Conservation (phyloP, 2,888 invertebrate species). For the Silvanus unidentatus region DNA sequence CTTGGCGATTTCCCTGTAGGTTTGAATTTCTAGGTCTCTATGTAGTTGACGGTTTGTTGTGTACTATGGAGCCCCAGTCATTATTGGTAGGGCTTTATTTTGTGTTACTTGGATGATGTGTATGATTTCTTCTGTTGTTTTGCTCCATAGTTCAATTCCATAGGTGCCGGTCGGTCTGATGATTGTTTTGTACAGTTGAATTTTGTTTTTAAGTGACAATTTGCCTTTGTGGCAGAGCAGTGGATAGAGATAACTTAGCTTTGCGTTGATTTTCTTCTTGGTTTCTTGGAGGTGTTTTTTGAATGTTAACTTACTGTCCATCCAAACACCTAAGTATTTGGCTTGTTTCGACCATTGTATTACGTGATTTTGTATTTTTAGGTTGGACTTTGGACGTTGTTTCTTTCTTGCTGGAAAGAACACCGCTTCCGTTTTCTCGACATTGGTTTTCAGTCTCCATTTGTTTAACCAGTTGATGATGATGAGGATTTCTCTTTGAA, state of each 20-base stretch:
- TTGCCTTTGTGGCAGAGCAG: background rate
- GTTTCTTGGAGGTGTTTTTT: background rate
- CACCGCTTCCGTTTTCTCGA: constrained; percentile 7
- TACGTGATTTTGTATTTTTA: background rate
- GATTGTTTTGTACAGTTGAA: background rate
- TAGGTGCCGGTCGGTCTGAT: background rate
- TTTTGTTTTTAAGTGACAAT: background rate
- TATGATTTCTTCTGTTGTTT: too few species aligned
- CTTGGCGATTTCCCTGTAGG: too few species aligned
- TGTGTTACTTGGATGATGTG: too few species aligned
- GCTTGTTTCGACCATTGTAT: constrained; percentile 3
- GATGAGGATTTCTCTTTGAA: background rate
- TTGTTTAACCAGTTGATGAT: constrained; percentile 1
- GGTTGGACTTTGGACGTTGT: background rate
- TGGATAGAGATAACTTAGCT: background rate
- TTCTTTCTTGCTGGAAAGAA: background rate
- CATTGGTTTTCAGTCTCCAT: constrained; percentile 10
- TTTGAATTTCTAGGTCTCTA: too few species aligned
- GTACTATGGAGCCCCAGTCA: too few species aligned
- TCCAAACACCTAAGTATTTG: constrained; percentile 4
- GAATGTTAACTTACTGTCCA: constrained; percentile 3
- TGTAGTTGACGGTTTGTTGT: too few species aligned
- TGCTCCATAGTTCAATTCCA: background rate
- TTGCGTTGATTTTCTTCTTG: background rate
- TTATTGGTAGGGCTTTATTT: too few species aligned